Base-by-base conservation (phyloP, 2,797 vertebrate genomes). In the Phataginus tricuspis region DNA sequence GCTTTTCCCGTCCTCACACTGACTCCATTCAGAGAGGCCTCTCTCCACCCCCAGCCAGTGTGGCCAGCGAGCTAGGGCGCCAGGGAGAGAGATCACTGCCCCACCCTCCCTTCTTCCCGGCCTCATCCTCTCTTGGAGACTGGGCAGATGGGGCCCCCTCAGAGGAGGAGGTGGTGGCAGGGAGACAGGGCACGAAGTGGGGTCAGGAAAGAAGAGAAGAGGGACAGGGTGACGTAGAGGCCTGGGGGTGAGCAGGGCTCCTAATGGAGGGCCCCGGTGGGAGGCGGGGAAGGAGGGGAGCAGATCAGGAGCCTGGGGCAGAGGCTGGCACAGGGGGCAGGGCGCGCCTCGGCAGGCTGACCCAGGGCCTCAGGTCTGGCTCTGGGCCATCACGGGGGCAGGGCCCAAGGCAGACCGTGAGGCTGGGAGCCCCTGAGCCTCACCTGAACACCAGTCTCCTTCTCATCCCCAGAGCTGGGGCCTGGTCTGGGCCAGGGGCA, bases 1-100 rank as follows among this genome's bases (percentile, higher is more conserved):
- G 96, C 97, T 96, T 97, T 98, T 97, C 97, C 97, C 86, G 86
- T 51, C 96, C 95, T 51, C 27, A 98, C 97, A 98, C 96, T 97
- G 96, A 90, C 72, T 96, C 92, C 89, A 96, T 97, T 98, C 97
- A 98, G 87, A 97, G 74, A 16, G 0, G 74, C 61, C 21, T 69
- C 59, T 86, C 96, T 86, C 88, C 96, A 80, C 55, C 93, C 96
- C 88, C 53, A 12, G 91, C 90, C 68, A 0, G 82, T 0, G 1
- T 0, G 1, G 91, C 91, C 92, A 84, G 77, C 3, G 14, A 59
- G 86, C 80, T 85, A 42, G 49, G 79, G 94, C 82, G 84, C 80
- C 92, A 91, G 92, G 96, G 95, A 61, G 78, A 19, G 63, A 84
- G 88, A 95, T 94, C 94, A 55, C 94, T 0, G 3, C 74, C 80